A percentile compares a stretch with the other conserved stretches of the same genome.
Evolutionary conservation across 1,140 invertebrate genomes (phyloP).

Genomic region (Drepana arcuata): DNA sequence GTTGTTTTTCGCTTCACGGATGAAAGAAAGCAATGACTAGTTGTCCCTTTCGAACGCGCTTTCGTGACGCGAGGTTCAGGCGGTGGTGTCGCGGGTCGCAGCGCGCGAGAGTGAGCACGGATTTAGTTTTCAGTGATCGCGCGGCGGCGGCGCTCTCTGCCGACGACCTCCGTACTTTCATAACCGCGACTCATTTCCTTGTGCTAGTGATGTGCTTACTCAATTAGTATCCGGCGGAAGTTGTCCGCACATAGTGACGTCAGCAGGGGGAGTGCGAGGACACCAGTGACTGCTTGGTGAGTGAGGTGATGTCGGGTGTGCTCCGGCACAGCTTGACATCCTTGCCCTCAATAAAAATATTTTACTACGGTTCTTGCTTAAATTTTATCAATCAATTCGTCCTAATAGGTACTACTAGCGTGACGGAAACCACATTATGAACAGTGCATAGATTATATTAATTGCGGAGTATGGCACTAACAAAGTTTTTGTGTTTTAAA

Average conservation of each 20-base stretch:
- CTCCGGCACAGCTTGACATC: conserved; percentile 32
- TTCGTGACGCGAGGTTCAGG: conserved; percentile 29
- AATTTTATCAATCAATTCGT: conserved; percentile 28
- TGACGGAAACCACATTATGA: too few species aligned
- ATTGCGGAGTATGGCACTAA: too few species aligned
- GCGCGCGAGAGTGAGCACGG: conserved; percentile 33
- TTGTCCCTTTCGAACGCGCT: conserved; percentile 57
- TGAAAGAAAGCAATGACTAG: conserved; percentile 59
- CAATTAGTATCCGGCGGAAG: conserved; percentile 24
- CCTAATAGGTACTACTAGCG: background rate
- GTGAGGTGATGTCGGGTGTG: conserved; percentile 4
- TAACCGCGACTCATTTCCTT: conserved; percentile 34
- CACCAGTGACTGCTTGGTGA: conserved; percentile 21
- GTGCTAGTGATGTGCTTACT: conserved; percentile 55
- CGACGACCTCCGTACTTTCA: conserved; percentile 45
- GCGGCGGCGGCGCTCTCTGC: conserved; percentile 48
- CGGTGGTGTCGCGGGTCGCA: conserved; percentile 18
- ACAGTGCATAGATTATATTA: too few species aligned
- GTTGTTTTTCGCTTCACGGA: conserved; percentile 28
- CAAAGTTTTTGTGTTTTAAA: too few species aligned
- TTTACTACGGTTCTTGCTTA: conserved; percentile 43
- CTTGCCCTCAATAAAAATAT: conserved; percentile 62
- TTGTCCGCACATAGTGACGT: conserved; percentile 13
- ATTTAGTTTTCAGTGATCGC: conserved; percentile 60
- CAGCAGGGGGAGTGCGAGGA: conserved; percentile 15